A percentile compares a stretch with the other conserved stretches of the same genome.
Evolutionary conservation across 1,140 invertebrate species (phyloP).

Genomic region (Drosophila miranda): DNA sequence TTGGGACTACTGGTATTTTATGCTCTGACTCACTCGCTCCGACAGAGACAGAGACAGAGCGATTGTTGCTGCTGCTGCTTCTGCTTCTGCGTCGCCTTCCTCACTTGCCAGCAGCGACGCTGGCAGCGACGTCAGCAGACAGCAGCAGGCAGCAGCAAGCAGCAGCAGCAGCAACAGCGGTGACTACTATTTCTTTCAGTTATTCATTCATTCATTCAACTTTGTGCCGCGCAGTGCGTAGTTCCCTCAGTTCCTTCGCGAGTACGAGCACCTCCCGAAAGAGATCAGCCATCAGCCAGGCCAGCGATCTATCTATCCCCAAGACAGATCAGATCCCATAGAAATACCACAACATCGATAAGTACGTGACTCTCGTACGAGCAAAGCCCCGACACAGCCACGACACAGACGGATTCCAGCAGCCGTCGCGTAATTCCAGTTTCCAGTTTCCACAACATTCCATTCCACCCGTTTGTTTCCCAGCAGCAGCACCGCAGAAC

Average conservation of each 20-base stretch:
- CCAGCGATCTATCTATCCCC: slow-evolving; percentile 10
- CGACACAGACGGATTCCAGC: background rate
- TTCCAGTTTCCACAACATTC: slow-evolving; percentile 1
- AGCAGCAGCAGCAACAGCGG: slow-evolving; percentile 51
- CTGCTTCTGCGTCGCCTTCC: slow-evolving; percentile 60
- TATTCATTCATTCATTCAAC: slow-evolving; percentile 81
- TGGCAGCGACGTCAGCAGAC: slow-evolving; percentile 25
- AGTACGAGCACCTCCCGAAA: slow-evolving; percentile 51
- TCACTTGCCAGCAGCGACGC: slow-evolving; percentile 71
- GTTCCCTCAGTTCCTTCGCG: slow-evolving; percentile 73
- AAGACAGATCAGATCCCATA: slow-evolving; percentile 3
- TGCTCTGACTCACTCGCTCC: slow-evolving; percentile 63
- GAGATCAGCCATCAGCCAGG: slow-evolving; percentile 17
- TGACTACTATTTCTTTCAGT: slow-evolving; percentile 80
- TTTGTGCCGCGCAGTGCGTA: slow-evolving; percentile 80
- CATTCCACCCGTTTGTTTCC: slow-evolving; percentile 19
- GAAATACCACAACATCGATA: slow-evolving; percentile 7
- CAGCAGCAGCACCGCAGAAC: slow-evolving; percentile 21
- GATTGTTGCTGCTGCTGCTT: slow-evolving; percentile 21
- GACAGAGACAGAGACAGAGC: slow-evolving; percentile 47
- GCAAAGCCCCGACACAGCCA: background rate
- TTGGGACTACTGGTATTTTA: slow-evolving; percentile 71
- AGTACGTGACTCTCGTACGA: no score
- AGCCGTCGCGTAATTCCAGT: slow-evolving; percentile 49
- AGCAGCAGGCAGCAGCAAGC: slow-evolving; percentile 42